Percentiles rank a stretch among this genome's conserved stretches.
phyloP scores from a whole-genome alignment of 2,888 invertebrate genomes.

The Drosophila austrosaltans region DNA sequence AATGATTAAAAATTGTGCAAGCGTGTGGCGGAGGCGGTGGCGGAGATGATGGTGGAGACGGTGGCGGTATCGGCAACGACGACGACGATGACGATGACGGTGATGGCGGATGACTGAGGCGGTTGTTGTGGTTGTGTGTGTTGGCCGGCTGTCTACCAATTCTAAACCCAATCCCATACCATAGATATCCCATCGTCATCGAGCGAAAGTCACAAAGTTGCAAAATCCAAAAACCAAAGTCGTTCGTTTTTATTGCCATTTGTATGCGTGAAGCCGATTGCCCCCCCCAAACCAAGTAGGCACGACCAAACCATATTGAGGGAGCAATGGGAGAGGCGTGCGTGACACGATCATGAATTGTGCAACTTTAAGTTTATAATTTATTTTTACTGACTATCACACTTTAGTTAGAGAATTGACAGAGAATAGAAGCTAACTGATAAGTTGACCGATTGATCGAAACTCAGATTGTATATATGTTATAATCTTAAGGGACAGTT shows the following conservation, averaged over 20 bases:
- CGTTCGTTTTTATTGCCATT: slow-evolving; percentile 74
- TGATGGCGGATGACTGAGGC: not conserved
- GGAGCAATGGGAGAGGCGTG: not conserved
- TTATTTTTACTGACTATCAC: too few species aligned
- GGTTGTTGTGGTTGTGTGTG: slow-evolving; percentile 2
- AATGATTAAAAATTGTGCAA: slow-evolving; percentile 77
- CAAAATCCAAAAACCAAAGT: slow-evolving; percentile 75
- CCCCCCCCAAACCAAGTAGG: not conserved
- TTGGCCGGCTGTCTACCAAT: not conserved
- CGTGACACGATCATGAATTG: slow-evolving; percentile 21
- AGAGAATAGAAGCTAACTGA: too few species aligned
- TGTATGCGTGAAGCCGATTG: slow-evolving; percentile 59
- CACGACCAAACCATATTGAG: not conserved
- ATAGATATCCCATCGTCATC: not conserved
- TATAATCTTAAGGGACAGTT: too few species aligned
- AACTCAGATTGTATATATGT: not conserved
- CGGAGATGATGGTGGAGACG: slow-evolving; percentile 6
- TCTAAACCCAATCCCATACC: not conserved
- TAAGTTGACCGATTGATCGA: not conserved
- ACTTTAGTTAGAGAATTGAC: too few species aligned
- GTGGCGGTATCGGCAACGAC: not conserved
- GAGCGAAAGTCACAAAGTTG: slow-evolving; percentile 45
- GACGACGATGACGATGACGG: not conserved
- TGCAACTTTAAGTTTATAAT: not conserved
- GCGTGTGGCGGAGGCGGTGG: slow-evolving; percentile 46